These are phyloP conservation scores for Eudasyphora cyanicolor DNA, from an alignment of 2,888 invertebrate species.

Conservation along the genomic window DNA sequence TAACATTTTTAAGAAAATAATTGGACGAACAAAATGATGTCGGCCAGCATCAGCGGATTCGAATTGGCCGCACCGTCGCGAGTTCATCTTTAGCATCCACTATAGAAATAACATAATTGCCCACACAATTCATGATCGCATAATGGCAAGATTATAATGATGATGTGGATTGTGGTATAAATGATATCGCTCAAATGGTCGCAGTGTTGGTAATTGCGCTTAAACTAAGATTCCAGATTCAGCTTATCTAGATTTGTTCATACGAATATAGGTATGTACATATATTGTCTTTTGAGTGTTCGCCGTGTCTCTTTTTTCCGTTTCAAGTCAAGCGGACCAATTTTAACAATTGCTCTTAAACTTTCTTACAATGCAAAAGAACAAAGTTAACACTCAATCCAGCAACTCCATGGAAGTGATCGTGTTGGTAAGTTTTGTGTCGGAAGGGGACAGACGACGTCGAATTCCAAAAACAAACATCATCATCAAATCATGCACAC, in stretches of 20 bases:
- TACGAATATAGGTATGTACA: not conserved
- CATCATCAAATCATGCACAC: constrained; percentile 28
- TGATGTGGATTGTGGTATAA: constrained; percentile 37
- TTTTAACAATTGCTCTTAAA: constrained; percentile 23
- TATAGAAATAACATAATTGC: constrained; percentile 51
- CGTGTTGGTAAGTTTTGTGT: constrained; percentile 25
- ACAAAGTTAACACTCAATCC: constrained; percentile 1
- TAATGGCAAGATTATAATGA: constrained; percentile 45
- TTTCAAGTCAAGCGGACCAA: constrained; percentile 6
- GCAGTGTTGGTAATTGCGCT: constrained; percentile 37
- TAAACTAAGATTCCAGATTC: constrained; percentile 25
- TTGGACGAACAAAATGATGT: constrained; percentile 37
- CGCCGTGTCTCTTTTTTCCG: not conserved
- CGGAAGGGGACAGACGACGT: constrained; percentile 9
- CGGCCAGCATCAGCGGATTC: no score
- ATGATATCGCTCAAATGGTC: constrained; percentile 39
- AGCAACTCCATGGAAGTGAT: not conserved
- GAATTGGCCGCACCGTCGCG: no score
- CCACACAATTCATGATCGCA: constrained; percentile 62
- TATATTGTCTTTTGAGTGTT: no score
- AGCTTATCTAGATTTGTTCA: not conserved
- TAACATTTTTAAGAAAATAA: constrained; percentile 32
- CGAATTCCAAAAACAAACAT: constrained; percentile 45
- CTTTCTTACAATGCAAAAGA: not conserved
- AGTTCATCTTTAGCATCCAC: not conserved